Evolutionary conservation across 2,113 vertebrate species (phyloP).

Genomic region (Epinephelus lanceolatus): DNA sequence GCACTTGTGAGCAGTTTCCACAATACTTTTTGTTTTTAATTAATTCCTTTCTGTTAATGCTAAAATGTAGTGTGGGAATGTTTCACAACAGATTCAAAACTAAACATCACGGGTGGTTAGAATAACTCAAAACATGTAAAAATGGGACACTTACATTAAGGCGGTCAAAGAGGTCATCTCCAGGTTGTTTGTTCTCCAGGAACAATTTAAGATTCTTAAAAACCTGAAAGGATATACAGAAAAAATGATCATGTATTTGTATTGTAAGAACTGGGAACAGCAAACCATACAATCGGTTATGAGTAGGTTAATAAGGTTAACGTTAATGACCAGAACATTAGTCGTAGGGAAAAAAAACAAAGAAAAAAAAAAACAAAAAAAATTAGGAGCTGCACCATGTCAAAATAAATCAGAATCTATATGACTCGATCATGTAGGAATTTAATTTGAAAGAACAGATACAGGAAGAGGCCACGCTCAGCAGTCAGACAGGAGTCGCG

Average conservation of each 20-base stretch:
- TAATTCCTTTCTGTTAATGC: not conserved
- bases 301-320: too few relatives aligned
- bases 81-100: not conserved
- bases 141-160: conserved; percentile 74
- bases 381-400: too few relatives aligned
- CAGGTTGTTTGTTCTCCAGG: conserved; percentile 81
- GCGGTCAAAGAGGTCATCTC: conserved; percentile 86
- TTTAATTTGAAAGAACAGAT: too few relatives aligned
- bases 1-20: not conserved
- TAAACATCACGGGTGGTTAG: not conserved
- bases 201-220: conserved; percentile 89
- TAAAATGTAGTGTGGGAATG: not conserved
- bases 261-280: not conserved
- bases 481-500: too few relatives aligned
- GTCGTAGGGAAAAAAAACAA: too few relatives aligned
- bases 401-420: too few relatives aligned
- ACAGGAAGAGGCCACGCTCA: too few relatives aligned
- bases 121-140: not conserved
- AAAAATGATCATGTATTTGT: not conserved
- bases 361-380: too few relatives aligned
- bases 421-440: too few relatives aligned
- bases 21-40: not conserved
- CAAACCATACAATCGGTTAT: not conserved
- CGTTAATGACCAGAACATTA: too few relatives aligned
- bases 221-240: conserved; percentile 78